Evolutionary conservation across 2,113 vertebrate genomes (phyloP), one percentile per base, ranked within the genome.

Genomic region (Lathamus discolor): DNA sequence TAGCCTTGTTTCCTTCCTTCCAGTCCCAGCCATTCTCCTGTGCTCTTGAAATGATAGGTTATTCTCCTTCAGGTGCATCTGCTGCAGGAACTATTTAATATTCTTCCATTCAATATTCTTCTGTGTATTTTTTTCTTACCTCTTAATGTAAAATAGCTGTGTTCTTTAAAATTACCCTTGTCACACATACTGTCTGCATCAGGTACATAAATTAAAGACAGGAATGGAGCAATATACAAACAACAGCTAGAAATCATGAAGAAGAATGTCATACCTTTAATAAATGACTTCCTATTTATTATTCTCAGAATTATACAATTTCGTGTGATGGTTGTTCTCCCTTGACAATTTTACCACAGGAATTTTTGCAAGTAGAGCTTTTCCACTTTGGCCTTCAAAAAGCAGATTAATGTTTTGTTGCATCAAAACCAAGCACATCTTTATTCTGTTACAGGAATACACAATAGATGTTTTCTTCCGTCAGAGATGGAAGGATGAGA

Each of bases 381-480:
- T 86, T 49, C 61, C 87, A 29, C 22, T 81, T 83, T 83, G 35
- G 27, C 48, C 55, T 48, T 93, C 41, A 46, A 66, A 86, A 83
- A 55, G 14, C 18, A 88, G 49, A 74, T n/a, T 39, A 33, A 33
- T 59, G 13, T 84, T 96, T 70, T 57, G 12, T 63, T 54, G 46
- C 67, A 35, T 83, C 27, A 82, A 86, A 86, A 66, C 66, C 66
- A 82, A 57, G 4, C 13, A 6, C 83, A 41, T 77, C 9, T 87
- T 84, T 95, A 86, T 97, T 96, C 46, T 24, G 23, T 97, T 96
- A 86, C 96, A 99, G 99, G 99, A 99, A 93, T 99, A 99, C 97
- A 99, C 99, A 86, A 99, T 99, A 96, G 99, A 99, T 77, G 99
- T 99, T 88, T 99, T 99, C 97, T 99, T 99, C 97, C 98, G 99